Percentiles rank a stretch among this genome's conserved stretches.
Evolutionary conservation across 2,113 vertebrate species (phyloP).

Genomic region (Neodon shergylaensis): DNA sequence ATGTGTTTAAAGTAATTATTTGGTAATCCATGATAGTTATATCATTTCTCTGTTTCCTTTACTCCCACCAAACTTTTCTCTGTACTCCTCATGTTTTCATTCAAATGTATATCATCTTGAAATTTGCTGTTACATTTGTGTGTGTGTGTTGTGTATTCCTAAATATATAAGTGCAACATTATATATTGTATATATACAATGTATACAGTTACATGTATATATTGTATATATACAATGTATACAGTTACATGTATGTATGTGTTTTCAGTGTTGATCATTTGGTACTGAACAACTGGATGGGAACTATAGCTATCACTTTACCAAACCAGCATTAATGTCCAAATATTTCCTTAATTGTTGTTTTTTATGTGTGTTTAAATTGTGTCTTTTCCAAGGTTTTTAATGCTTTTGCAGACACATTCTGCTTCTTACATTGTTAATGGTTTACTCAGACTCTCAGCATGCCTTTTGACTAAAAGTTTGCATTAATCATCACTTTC

Average conservation of each 20-base stretch:
- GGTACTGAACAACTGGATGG: background rate
- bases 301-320: background rate
- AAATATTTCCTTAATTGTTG: background rate
- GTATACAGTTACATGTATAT: background rate
- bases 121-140: background rate
- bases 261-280: background rate
- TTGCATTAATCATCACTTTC: conserved; percentile 49
- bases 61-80: background rate
- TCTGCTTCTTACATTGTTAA: conserved; percentile 47
- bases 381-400: background rate
- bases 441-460: conserved; percentile 46
- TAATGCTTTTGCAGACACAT: background rate
- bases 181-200: too few relatives aligned
- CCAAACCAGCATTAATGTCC: background rate
- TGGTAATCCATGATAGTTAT: background rate
- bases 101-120: background rate
- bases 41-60: background rate
- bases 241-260: background rate
- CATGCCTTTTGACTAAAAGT: conserved; percentile 34
- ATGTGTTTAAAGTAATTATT: background rate
- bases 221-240: too few relatives aligned
- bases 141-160: background rate
- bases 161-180: background rate
- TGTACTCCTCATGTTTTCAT: background rate
- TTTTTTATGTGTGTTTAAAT: background rate